These are phyloP conservation scores for Probaryconus sp. DNA, from an alignment of 1,140 invertebrate species.

Conservation along the genomic window DNA sequence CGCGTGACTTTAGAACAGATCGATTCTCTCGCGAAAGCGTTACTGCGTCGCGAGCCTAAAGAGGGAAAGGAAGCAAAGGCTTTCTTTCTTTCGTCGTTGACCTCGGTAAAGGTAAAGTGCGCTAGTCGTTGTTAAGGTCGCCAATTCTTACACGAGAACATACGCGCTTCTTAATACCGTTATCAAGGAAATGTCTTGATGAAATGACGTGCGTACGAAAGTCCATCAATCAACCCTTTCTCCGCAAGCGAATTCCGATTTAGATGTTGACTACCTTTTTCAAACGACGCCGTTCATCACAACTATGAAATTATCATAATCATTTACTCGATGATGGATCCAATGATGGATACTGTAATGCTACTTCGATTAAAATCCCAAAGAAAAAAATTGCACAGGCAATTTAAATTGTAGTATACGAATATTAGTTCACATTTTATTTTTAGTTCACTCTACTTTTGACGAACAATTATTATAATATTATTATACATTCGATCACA, in stretches of 20 bases:
- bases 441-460: too few species aligned
- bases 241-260: slow-evolving; percentile 15
- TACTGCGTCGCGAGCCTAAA: slow-evolving; percentile 30
- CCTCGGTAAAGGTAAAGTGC: slow-evolving; percentile 51
- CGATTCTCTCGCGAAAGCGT: slow-evolving; percentile 39
- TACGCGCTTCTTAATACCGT: slow-evolving; percentile 49
- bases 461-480: too few species aligned
- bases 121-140: slow-evolving; percentile 42
- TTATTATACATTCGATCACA: too few species aligned
- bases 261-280: neutral
- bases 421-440: too few species aligned
- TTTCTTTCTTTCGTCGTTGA: slow-evolving; percentile 55
- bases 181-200: slow-evolving; percentile 38
- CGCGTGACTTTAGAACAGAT: slow-evolving; percentile 21
- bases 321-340: too few species aligned
- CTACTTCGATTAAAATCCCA: too few species aligned
- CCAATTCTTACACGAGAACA: slow-evolving; percentile 19
- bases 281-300: neutral
- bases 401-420: too few species aligned
- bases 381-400: too few species aligned
- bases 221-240: slow-evolving; percentile 43
- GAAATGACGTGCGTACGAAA: slow-evolving; percentile 9
- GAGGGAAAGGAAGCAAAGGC: slow-evolving; percentile 43
- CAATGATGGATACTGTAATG: too few species aligned
- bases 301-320: too few species aligned